Base-by-base conservation (phyloP, 2,797 vertebrate species). In the Bovichtus variegatus region DNA sequence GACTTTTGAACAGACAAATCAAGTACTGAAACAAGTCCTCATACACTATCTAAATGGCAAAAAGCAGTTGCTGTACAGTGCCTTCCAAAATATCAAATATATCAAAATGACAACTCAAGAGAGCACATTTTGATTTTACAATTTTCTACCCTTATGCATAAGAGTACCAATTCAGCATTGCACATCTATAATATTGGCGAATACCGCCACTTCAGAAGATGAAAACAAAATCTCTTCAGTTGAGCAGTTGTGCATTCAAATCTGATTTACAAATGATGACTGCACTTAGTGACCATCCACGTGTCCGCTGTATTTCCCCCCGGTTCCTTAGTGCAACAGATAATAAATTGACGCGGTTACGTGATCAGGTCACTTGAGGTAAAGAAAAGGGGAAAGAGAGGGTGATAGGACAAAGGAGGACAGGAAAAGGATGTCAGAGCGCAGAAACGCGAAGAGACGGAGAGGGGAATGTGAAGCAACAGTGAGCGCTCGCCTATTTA, bases 401-500 rank as follows among this genome's bases (percentile, higher is more conserved):
- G 34, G 36, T 43, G 31, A 79, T 9, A 6, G n/a, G 40, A 72
- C 23, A 7, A 73, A 29, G 46, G 29, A 66, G 44, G 54, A 66
- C 25, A 65, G 34, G 18, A 21, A 68, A 69, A 40, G 11, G 29
- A 57, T 38, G 54, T 27, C 27, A 16, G 18, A 41, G 62, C 41
- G 36, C 0, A 18, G 43, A 71, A 5, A 51, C 36, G 58, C 6
- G n/a, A 66, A 59, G 3, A 46, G n/a, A 61, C 67, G 11, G 4
- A 16, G 16, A 58, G 34, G 49, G 15, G 5, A 38, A 57, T 9
- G 31, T 21, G 40, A 69, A 57, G 53, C 75, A 79, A 41, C 61
- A 64, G 57, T 78, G 81, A 54, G 23, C 1, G 1, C 23, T 27
- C 29, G n/a, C 85, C 66, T 55, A 87, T 78, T 86, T 68, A 60